These are phyloP conservation scores for Vulpes lagopus DNA, from an alignment of 2,113 vertebrate species.

Conservation along the genomic window DNA sequence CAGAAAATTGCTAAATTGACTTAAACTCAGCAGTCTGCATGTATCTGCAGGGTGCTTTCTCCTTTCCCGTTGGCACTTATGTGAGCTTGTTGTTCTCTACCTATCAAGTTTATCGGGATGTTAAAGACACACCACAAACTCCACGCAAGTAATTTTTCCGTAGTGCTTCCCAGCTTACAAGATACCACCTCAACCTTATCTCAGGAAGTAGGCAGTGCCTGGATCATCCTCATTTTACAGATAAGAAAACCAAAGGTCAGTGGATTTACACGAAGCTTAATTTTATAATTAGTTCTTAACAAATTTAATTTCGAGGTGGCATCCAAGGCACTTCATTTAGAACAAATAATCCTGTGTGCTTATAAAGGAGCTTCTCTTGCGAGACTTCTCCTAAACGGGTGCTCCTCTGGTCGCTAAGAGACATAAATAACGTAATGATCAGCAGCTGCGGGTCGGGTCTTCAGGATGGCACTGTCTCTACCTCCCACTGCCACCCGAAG, in stretches of 20 bases:
- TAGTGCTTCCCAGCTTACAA: background rate
- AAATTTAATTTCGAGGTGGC: slow-evolving; percentile 62
- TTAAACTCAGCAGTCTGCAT: background rate
- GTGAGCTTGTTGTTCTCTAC: background rate
- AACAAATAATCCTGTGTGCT: slow-evolving; percentile 8
- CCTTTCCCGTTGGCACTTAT: background rate
- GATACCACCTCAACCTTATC: background rate
- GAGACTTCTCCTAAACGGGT: background rate
- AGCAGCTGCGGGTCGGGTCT: background rate
- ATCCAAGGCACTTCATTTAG: slow-evolving; percentile 9
- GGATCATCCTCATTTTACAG: background rate
- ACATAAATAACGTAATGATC: background rate
- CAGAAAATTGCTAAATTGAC: background rate
- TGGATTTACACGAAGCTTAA: slow-evolving; percentile 36
- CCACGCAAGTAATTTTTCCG: background rate
- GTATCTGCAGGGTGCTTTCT: background rate
- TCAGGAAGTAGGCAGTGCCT: background rate
- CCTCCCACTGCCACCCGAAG: background rate
- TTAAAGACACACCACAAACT: background rate
- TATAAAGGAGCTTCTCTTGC: background rate
- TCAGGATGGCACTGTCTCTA: background rate
- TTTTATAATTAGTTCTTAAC: slow-evolving; percentile 43
- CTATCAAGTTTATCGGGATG: background rate
- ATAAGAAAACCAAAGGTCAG: slow-evolving; percentile 46
- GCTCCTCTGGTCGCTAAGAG: background rate